Evolutionary conservation across 2,797 vertebrate genomes (phyloP).

Genomic region (Rhynchotus rufescens): DNA sequence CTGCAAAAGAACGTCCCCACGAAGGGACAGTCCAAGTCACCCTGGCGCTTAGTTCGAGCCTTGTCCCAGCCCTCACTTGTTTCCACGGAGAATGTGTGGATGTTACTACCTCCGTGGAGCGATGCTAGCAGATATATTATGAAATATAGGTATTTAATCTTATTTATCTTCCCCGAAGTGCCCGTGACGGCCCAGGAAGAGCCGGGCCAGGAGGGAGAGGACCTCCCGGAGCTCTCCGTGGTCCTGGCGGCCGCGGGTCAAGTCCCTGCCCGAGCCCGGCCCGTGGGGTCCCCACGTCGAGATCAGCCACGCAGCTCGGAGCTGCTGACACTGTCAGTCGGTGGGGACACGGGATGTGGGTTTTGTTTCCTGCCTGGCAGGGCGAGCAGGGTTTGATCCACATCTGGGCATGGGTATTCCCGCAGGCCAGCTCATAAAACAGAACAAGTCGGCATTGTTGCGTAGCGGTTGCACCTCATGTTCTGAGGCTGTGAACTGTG

Average conservation of each 20-base stretch:
- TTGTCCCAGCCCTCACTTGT: rapidly evolving
- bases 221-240: background rate
- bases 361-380: rapidly evolving
- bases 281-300: background rate
- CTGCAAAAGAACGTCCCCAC: background rate
- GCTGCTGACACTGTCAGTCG: background rate
- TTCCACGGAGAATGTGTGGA: background rate
- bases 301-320: rapidly evolving
- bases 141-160: background rate
- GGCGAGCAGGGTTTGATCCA: rapidly evolving
- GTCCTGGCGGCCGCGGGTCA: background rate
- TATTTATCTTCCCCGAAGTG: rapidly evolving
- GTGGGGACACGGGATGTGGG: background rate
- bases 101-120: rapidly evolving
- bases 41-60: background rate
- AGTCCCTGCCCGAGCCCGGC: rapidly evolving
- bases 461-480: background rate
- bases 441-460: background rate
- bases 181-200: background rate
- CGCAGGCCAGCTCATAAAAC: background rate
- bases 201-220: no score
- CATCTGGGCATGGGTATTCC: background rate
- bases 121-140: rapidly evolving
- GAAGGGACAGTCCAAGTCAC: rapidly evolving
- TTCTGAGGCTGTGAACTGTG: background rate